Base-by-base conservation (phyloP, 2,797 vertebrate genomes). In the Lutjanus campechanus region DNA sequence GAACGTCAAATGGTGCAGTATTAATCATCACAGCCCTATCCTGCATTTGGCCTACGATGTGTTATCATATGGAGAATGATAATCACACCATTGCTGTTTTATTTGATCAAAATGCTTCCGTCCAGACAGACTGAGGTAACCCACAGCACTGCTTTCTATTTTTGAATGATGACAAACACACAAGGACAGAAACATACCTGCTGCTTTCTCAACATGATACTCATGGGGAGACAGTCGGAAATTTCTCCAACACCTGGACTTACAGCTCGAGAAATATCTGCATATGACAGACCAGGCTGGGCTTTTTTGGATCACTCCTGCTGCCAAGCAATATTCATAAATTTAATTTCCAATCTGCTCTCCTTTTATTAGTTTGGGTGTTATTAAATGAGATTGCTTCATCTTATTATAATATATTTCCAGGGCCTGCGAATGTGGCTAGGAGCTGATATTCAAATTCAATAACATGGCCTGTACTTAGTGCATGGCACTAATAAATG, bases 331-430 rank as follows among this genome's bases (percentile, higher is more conserved):
- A 98, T 99, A 99, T 98, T 98, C 97, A 98, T 97, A 98, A 98
- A 99, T 98, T 97, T 97, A 98, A 99, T 99, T 99, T 97, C 94
- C 96, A 97, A 97, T 97, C 97, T 96, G 96, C 96, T 95, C 96
- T 97, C 95, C 97, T 97, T 98, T 99, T 99, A 99, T 99, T 99
- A 98, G 97, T 99, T 98, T 98, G 96, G 96, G 94, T 98, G 97
- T 99, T 99, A 99, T 99, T 99, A 99, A 99, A 99, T 97, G 97
- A 98, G 97, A 98, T 97, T 98, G 97, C 98, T 99, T 98, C 97
- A 97, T 97, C 97, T 98, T 99, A 98, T 98, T 99, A 98, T 97
- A 97, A 99, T 98, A 98, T 97, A 98, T 97, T 97, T 98, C 94
- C 96, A 92, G 95, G 95, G 93, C 96, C 96, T 95, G 95, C 91